A percentile compares a stretch with the other conserved stretches of the same genome.
These are phyloP conservation scores for Cactoblastis cactorum DNA, from an alignment of 2,888 invertebrate genomes.

Conservation along the genomic window DNA sequence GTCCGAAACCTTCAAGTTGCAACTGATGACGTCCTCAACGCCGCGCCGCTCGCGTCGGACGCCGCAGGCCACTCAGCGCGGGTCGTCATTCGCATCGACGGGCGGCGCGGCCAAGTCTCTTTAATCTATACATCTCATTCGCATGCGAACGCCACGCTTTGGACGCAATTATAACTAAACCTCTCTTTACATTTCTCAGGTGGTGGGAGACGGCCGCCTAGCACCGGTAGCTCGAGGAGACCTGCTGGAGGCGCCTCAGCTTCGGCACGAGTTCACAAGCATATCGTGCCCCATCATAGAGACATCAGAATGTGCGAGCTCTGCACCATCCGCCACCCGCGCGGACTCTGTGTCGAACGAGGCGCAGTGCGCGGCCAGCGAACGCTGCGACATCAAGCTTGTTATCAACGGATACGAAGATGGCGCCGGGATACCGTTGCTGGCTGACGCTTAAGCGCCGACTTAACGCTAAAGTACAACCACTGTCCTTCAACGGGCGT, in stretches of 20 bases:
- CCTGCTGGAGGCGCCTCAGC: conserved; percentile 66
- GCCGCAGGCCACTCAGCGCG: too few relatives aligned
- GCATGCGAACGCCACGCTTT: too few relatives aligned
- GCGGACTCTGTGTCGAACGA: conserved; percentile 15
- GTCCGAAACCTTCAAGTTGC: too few relatives aligned
- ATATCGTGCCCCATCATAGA: conserved; percentile 88
- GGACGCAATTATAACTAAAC: not conserved
- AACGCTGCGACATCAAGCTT: conserved; percentile 56
- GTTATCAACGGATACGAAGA: conserved; percentile 64
- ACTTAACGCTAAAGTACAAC: conserved; percentile 16
- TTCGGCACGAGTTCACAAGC: conserved; percentile 75
- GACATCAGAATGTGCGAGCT: conserved; percentile 42
- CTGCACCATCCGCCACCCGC: conserved; percentile 16
- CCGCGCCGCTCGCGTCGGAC: too few relatives aligned
- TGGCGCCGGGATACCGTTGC: conserved; percentile 59
- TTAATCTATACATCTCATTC: too few relatives aligned
- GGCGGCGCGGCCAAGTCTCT: too few relatives aligned
- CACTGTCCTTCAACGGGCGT: too few relatives aligned
- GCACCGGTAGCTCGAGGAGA: conserved; percentile 70
- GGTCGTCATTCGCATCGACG: too few relatives aligned
- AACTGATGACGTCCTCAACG: too few relatives aligned
- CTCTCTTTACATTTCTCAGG: conserved; percentile 43
- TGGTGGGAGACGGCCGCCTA: conserved; percentile 79
- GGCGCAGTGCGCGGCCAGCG: conserved; percentile 21
- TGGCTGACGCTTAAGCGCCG: conserved; percentile 50